These are phyloP conservation scores for Leptopilina drosophilae DNA, from an alignment of 2,888 invertebrate genomes.

Conservation along the genomic window DNA sequence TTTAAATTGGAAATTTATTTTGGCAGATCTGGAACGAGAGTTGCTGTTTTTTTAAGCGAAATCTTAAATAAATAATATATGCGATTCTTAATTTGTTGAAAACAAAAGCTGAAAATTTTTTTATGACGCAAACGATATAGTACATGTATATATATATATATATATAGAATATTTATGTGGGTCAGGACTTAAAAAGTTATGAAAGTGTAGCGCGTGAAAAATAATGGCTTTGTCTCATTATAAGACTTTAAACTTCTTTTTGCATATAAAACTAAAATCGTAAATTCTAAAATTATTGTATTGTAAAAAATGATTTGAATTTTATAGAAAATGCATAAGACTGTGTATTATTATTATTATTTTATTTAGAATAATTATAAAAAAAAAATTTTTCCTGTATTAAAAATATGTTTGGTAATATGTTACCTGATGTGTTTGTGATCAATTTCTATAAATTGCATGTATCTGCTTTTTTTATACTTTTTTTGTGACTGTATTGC, in stretches of 20 bases:
- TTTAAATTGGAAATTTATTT: conserved; percentile 10
- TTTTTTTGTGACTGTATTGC: conserved; percentile 6
- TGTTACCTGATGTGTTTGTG: neutral
- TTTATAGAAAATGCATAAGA: neutral
- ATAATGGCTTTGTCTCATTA: neutral
- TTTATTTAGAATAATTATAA: neutral
- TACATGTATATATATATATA: too few relatives aligned
- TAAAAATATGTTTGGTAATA: conserved; percentile 3
- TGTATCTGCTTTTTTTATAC: too few relatives aligned
- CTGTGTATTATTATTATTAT: too few relatives aligned
- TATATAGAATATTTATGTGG: neutral
- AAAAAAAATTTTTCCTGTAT: too few relatives aligned
- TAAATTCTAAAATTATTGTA: neutral
- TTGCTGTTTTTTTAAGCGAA: neutral
- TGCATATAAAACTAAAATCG: neutral
- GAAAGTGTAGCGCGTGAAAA: neutral
- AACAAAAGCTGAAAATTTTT: conserved; percentile 10
- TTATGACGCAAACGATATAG: neutral
- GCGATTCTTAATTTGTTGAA: neutral
- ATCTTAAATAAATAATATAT: conserved; percentile 6
- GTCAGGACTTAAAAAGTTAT: neutral
- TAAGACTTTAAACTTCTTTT: neutral
- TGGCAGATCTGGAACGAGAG: conserved; percentile 34
- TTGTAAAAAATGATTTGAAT: neutral
- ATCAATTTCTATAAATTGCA: conserved; percentile 20